Conservation (phyloP, 2,113 vertebrate species). For the Sceloporus tristichus region DNA sequence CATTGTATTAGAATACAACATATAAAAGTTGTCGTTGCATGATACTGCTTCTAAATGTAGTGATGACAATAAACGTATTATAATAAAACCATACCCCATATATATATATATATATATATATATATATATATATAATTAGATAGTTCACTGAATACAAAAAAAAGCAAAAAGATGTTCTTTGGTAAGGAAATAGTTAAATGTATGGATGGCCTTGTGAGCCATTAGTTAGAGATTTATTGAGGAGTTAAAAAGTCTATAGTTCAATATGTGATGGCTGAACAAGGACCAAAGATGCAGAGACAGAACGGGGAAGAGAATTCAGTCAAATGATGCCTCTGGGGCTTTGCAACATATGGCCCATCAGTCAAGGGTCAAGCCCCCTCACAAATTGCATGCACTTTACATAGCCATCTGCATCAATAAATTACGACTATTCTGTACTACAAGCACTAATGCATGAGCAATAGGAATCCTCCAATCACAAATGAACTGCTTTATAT, state of each 20-base stretch:
- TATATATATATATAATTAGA: conserved; percentile 63
- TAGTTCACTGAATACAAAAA: conserved; percentile 67
- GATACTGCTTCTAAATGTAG: conserved; percentile 24
- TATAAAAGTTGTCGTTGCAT: neutral
- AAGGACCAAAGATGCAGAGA: conserved; percentile 78
- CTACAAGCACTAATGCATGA: conserved; percentile 74
- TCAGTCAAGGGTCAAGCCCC: conserved; percentile 91
- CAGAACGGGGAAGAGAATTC: conserved; percentile 80
- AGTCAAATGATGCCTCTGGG: conserved; percentile 81
- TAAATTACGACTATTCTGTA: conserved; percentile 81
- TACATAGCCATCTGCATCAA: conserved; percentile 87
- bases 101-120: conserved; percentile 68
- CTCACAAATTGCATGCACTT: conserved; percentile 90
- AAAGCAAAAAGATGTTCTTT: conserved; percentile 65
- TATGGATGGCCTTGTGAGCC: conserved; percentile 78
- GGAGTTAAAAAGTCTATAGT: conserved; percentile 82
- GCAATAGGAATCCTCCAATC: conserved; percentile 68
- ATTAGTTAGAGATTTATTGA: conserved; percentile 86
- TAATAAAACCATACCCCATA: conserved; percentile 43
- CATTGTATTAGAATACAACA: conserved; percentile 14
- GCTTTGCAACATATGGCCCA: conserved; percentile 86
- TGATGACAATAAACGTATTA: conserved; percentile 54
- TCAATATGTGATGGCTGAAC: conserved; percentile 86
- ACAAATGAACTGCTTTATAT: conserved; percentile 71
- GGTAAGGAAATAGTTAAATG: conserved; percentile 85